These are phyloP conservation scores for Prostheceraeus crozeri DNA, from an alignment of 2,888 invertebrate genomes.

Conservation along the genomic window DNA sequence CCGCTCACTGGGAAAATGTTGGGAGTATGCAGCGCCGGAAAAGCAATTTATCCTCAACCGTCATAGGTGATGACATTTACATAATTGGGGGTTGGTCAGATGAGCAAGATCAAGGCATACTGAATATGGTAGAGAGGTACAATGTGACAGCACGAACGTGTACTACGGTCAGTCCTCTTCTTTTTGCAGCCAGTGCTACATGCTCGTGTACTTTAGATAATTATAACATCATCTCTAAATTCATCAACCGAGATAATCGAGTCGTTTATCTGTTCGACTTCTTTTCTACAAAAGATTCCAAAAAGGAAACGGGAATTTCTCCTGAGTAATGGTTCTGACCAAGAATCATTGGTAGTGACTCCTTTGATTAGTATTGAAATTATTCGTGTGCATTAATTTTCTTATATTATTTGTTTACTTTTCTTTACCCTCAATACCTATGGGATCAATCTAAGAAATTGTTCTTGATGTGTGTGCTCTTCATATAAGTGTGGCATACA, in stretches of 20 bases:
- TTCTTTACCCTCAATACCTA: too few species aligned
- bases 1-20: slow-evolving; percentile 19
- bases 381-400: too few species aligned
- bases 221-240: slow-evolving; percentile 31
- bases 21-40: slow-evolving; percentile 35
- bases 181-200: slow-evolving; percentile 36
- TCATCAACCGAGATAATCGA: too few species aligned
- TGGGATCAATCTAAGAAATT: too few species aligned
- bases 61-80: slow-evolving; percentile 34
- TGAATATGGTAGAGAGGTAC: slow-evolving; percentile 33
- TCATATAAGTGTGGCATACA: too few species aligned
- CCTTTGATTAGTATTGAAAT: too few species aligned
- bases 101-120: slow-evolving; percentile 34
- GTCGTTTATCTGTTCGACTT: neutral
- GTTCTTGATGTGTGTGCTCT: too few species aligned
- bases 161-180: neutral
- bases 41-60: slow-evolving; percentile 34
- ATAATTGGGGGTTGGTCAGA: slow-evolving; percentile 39
- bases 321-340: too few species aligned
- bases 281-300: neutral
- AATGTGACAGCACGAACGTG: slow-evolving; percentile 25
- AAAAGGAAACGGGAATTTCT: too few species aligned
- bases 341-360: too few species aligned
- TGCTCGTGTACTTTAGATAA: slow-evolving; percentile 36
- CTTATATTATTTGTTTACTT: too few species aligned